These are phyloP conservation scores for Holacanthus passer DNA, from an alignment of 2,113 vertebrate species.

Conservation along the genomic window DNA sequence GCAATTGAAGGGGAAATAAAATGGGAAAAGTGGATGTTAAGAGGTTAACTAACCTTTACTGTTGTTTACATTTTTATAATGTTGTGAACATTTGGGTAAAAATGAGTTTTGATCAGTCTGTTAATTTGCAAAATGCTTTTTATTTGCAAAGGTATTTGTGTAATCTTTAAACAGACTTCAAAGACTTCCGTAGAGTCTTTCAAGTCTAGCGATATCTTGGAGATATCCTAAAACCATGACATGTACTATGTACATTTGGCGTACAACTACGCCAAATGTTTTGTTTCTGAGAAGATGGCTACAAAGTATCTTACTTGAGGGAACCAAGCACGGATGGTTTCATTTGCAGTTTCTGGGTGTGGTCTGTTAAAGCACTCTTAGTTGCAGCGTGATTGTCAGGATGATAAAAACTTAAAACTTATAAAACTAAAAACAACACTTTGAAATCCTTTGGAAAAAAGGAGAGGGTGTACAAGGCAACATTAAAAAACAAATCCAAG, in stretches of 20 bases:
- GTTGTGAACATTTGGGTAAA: neutral
- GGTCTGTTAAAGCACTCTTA: slow-evolving; percentile 30
- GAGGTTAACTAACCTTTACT: neutral
- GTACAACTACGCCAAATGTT: too few relatives aligned
- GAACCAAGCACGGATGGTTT: slow-evolving; percentile 45
- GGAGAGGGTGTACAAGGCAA: neutral
- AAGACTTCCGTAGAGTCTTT: neutral
- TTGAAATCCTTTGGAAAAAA: neutral
- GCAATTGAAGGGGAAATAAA: neutral
- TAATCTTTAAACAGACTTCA: neutral
- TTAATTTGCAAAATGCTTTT: neutral
- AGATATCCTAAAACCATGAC: neutral
- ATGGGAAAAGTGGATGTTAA: neutral
- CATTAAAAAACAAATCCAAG: neutral
- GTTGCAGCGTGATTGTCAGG: slow-evolving; percentile 5
- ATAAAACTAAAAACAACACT: neutral
- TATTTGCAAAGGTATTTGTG: neutral
- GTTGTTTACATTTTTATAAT: neutral
- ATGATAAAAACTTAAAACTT: neutral
- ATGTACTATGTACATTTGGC: too few relatives aligned
- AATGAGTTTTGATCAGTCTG: neutral
- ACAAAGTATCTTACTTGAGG: neutral
- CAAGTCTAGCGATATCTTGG: neutral
- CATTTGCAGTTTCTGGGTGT: slow-evolving; percentile 80
- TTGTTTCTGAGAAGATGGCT: neutral